Evolutionary conservation across 2,113 vertebrate species (phyloP).

Genomic region (Pycnonotus jocosus): DNA sequence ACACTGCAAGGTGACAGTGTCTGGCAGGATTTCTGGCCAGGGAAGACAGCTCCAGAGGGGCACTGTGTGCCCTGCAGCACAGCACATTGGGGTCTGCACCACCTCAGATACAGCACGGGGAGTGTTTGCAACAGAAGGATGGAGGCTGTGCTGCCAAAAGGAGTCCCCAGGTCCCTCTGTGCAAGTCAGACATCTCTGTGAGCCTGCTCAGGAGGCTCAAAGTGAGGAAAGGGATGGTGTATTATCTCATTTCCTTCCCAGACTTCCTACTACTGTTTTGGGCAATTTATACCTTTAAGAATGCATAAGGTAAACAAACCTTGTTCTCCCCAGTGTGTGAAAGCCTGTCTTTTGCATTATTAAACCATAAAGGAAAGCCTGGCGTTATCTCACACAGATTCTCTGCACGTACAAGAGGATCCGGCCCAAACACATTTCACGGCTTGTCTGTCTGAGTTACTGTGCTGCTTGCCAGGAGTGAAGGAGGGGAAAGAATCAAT

Average conservation of each 20-base stretch:
- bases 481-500: conserved; percentile 36
- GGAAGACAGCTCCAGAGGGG: background rate
- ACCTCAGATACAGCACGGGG: accelerated
- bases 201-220: background rate
- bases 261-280: conserved; percentile 61
- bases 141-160: background rate
- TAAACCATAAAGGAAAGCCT: background rate
- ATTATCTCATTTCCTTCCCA: conserved; percentile 62
- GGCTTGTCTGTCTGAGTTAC: conserved; percentile 45
- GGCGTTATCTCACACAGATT: background rate
- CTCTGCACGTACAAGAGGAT: conserved; percentile 21
- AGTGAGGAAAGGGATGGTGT: conserved; percentile 53
- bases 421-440: conserved; percentile 33
- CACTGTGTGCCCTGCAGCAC: accelerated
- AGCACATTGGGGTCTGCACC: background rate
- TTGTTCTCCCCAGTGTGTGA: conserved; percentile 19
- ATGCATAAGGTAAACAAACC: conserved; percentile 46
- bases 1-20: background rate
- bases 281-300: conserved; percentile 58
- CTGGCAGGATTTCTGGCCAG: background rate
- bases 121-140: background rate
- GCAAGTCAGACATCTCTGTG: background rate
- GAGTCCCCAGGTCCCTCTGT: background rate
- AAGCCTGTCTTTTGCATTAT: conserved; percentile 49
- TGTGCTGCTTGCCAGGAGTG: background rate